Base-by-base conservation (phyloP, 2,113 vertebrate genomes). In the Ceyx cyanopectus region DNA sequence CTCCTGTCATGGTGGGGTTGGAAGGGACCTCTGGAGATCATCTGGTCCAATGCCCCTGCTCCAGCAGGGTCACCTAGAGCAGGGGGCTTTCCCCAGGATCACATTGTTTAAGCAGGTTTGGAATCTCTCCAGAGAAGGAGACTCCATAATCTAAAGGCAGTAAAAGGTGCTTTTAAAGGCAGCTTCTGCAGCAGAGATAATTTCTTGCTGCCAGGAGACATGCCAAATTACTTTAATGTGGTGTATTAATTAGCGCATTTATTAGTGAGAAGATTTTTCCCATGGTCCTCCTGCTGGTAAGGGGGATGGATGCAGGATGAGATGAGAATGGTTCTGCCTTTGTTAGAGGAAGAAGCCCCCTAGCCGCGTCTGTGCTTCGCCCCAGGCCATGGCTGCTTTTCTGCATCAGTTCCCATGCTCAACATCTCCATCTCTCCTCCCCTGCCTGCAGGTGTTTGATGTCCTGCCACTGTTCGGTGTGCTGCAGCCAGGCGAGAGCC, bases 381-480 rank as follows among this genome's bases (percentile, higher is more conserved):
- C 51, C 32, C 43, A 54, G 53, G 32, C 17, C 17, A 3, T 5
- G n/a, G 20, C 14, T 61, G 10, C 10, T 73, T 20, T 54, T 74
- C 69, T 70, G 65, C 51, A 16, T 17, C 24, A 1, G 8, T 20
- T 43, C 9, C 3, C 7, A 17, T 2, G 5, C 48, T 30, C 1
- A 1, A 7, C 22, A 5, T 12, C 43, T 72, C 5, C 0, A 0
- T 57, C 43, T 72, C 17, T 37, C 27, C 26, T 69, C 5, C 14
- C 11, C 54, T 81, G 2, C n/a, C 53, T 46, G 5, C 95, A 99
- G 99, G 97, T 98, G 16, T 99, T 99, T 65, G 97, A 98, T 51
- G 95, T 99, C 50, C n/a, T 97, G 77, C 99, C 99, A 0, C 84
- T 97, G 16, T 97, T 86, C 1, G 98, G 98, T 5, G 56, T 81